Evolutionary conservation across 2,888 invertebrate genomes (phyloP), one percentile per base, ranked within the genome.

Genomic region (Malachius bipustulatus): DNA sequence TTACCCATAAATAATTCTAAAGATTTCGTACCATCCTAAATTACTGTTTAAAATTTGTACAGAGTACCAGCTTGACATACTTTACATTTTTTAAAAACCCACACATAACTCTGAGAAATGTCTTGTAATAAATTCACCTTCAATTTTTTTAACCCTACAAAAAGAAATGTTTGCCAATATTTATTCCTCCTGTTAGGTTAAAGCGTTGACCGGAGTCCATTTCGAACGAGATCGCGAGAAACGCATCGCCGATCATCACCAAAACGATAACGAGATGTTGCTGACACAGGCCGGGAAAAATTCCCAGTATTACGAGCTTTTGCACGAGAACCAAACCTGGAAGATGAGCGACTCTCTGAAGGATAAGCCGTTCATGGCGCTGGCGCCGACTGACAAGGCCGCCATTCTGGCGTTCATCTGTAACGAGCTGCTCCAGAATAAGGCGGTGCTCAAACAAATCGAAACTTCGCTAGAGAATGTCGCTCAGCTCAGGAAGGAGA

Each of bases 391-490:
- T 0, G 76, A 80, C 46, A 96, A 96, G 59, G 82, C 90, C 0
- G 77, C 82, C 44, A 84, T 94, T 52, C 64, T 96, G 31, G 85
- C 88, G 2, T 91, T 84, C 65, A 71, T 96, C 14, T 94, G 94
- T 65, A 89, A 96, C 63, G 94, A 97, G 61, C 69, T 97, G 47
- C 70, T 96, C 29, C 87, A 90, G 63, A 93, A 91, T 62, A 90
- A 91, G 63, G 77, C 85, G 6, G 84, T 94, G 45, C 69, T 87
- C 51, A 72, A 83, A 16, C 93, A 94, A 62, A 82, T 96, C 36
- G 96, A 96, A 54, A 77, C 53, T 28, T 60, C 63, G 11, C 41
- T 96, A 32, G 94, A 96, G 45, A 81, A 78, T 35, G 82, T 87
- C 42, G 82, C 82, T 43, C 87, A 83, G 51, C 71, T 88, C 47